Evolutionary conservation across 2,888 invertebrate genomes (phyloP).

Genomic region (Gortyna flavago): DNA sequence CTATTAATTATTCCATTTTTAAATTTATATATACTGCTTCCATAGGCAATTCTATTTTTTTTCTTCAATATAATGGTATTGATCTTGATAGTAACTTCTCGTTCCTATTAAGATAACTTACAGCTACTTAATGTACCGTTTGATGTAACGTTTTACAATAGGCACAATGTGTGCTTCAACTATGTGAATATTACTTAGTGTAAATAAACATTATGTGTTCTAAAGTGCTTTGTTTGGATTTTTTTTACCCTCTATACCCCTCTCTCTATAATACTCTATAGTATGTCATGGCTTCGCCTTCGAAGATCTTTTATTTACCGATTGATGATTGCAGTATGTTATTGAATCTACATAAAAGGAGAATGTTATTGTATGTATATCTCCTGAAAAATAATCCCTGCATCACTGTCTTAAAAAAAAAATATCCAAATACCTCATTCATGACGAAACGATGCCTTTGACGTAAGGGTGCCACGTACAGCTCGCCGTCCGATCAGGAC

Average conservation of each 20-base stretch:
- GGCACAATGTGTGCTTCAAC: slow-evolving; percentile 61
- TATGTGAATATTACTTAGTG: slow-evolving; percentile 86
- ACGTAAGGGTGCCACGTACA: neutral
- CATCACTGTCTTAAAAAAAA: neutral
- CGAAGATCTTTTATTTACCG: neutral
- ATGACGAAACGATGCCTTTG: neutral
- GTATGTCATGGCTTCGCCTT: neutral
- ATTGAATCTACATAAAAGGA: neutral
- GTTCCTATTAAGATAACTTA: slow-evolving; percentile 70
- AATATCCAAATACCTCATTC: neutral
- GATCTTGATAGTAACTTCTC: slow-evolving; percentile 58
- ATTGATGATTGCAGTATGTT: neutral
- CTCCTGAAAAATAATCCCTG: neutral
- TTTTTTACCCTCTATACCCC: slow-evolving; percentile 18
- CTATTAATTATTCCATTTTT: slow-evolving; percentile 28
- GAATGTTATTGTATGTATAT: neutral
- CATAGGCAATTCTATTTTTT: slow-evolving; percentile 33
- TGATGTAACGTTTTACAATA: slow-evolving; percentile 57
- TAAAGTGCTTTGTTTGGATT: slow-evolving; percentile 68
- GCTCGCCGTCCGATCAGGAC: too few relatives aligned
- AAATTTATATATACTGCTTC: slow-evolving; percentile 18
- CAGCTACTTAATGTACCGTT: slow-evolving; percentile 51
- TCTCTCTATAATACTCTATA: too few relatives aligned
- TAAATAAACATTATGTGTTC: slow-evolving; percentile 89
- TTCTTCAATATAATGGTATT: slow-evolving; percentile 36